phyloP scores from a whole-genome alignment of 2,113 vertebrate species.

The Mohoua ochrocephala region DNA sequence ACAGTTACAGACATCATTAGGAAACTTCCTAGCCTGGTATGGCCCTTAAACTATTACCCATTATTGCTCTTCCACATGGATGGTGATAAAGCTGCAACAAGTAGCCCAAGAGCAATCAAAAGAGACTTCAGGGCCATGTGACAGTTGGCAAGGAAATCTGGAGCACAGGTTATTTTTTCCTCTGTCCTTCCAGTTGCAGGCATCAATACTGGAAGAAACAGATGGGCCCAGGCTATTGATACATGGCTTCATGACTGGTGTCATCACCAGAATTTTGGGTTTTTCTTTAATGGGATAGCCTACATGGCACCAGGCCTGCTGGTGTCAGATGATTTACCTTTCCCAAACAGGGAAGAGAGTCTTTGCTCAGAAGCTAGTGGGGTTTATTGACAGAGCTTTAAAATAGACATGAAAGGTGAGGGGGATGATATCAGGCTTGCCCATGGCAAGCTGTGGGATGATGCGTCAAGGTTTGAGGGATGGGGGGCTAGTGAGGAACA shows the following conservation, averaged over 20 bases:
- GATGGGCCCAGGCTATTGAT: not conserved
- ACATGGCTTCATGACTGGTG: not conserved
- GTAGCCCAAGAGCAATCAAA: not conserved
- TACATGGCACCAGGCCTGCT: not conserved
- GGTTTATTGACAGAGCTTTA: not conserved
- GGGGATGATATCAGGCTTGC: not conserved
- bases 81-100: not conserved
- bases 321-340: not conserved
- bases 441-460: not conserved
- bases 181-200: not conserved
- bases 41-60: not conserved
- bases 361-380: not conserved
- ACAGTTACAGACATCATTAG: not conserved
- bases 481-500: not conserved
- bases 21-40: not conserved
- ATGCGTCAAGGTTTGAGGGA: not conserved
- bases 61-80: not conserved
- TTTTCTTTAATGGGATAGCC: not conserved
- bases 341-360: not conserved
- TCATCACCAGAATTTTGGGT: not conserved
- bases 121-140: not conserved
- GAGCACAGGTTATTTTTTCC: not conserved
- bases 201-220: not conserved
- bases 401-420: not conserved
- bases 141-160: not conserved